A percentile compares a stretch with the other conserved stretches of the same genome.
Evolutionary conservation across 2,888 invertebrate species (phyloP).

Genomic region (Nebria salina): DNA sequence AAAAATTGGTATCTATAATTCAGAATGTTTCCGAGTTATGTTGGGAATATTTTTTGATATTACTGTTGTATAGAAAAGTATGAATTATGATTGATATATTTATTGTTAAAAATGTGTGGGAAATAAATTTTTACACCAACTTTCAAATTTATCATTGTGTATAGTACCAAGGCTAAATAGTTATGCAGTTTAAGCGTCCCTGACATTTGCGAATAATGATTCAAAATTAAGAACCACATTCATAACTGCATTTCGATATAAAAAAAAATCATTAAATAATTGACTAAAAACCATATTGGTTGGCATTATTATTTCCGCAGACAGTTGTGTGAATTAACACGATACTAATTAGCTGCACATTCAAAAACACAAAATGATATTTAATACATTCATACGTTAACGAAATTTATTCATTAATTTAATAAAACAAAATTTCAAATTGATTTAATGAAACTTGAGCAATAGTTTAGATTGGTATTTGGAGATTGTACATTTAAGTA

Average conservation of each 20-base stretch:
- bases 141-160: conserved; percentile 1
- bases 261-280: neutral
- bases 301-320: neutral
- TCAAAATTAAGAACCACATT: neutral
- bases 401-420: too few species aligned
- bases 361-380: neutral
- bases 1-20: neutral
- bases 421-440: too few species aligned
- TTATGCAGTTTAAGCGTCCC: neutral
- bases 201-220: neutral
- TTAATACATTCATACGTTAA: too few species aligned
- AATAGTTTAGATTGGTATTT: too few species aligned
- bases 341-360: neutral
- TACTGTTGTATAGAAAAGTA: neutral
- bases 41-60: too few species aligned
- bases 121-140: neutral
- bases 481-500: too few species aligned
- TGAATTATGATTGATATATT: neutral
- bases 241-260: neutral
- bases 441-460: too few species aligned
- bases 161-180: neutral
- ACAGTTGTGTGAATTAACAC: neutral
- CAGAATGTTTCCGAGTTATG: too few species aligned
- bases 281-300: neutral
- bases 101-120: neutral